phyloP scores from a whole-genome alignment of 2,888 invertebrate species.

The Ophioninae sp. region DNA sequence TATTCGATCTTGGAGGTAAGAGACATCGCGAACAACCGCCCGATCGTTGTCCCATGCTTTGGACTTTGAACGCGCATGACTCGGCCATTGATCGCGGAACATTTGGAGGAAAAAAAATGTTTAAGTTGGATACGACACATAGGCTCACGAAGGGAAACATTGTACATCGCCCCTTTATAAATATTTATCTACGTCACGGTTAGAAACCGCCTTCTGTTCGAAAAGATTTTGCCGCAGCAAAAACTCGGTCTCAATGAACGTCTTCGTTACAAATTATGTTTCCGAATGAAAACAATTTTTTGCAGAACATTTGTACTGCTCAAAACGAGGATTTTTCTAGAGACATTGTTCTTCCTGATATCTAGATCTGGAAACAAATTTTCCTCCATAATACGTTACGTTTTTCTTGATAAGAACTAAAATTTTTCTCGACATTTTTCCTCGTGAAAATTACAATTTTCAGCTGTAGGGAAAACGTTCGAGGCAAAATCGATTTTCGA shows the following conservation, averaged over 20 bases:
- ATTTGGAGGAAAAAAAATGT: neutral
- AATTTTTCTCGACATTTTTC: neutral
- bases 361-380: neutral
- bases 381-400: neutral
- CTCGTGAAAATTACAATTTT: neutral
- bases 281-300: neutral
- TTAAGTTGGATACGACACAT: neutral
- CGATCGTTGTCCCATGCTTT: neutral
- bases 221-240: neutral
- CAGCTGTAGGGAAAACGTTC: neutral
- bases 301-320: neutral
- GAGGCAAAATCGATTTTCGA: neutral
- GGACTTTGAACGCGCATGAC: neutral
- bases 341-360: neutral
- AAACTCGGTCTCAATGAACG: neutral
- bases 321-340: neutral
- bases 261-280: neutral
- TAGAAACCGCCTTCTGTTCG: neutral
- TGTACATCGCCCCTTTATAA: neutral
- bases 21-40: neutral
- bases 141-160: neutral
- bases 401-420: neutral
- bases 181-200: neutral
- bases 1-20: neutral
- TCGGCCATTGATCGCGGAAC: neutral